These are phyloP conservation scores for Drosophila anceps DNA, from an alignment of 2,888 invertebrate genomes.

Conservation along the genomic window DNA sequence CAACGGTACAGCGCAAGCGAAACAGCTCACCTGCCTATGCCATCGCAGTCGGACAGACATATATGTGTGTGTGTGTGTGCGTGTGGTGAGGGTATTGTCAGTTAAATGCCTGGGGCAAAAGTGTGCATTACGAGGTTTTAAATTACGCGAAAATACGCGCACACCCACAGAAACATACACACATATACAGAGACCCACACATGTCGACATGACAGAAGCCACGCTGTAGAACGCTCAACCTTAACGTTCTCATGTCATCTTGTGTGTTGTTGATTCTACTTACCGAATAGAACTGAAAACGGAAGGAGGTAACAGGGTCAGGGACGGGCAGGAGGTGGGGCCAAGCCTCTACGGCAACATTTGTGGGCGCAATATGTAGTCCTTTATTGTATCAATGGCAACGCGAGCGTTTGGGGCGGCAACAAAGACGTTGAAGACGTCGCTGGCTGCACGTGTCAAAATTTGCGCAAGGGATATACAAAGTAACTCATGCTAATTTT, in stretches of 20 bases:
- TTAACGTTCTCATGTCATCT: conserved; percentile 21
- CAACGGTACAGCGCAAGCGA: conserved; percentile 1
- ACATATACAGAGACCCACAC: not conserved
- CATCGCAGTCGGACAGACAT: conserved; percentile 18
- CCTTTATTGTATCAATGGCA: conserved; percentile 72
- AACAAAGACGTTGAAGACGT: conserved; percentile 14
- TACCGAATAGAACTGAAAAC: conserved; percentile 47
- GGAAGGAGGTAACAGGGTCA: conserved; percentile 31
- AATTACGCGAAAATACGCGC: conserved; percentile 72
- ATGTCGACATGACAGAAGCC: conserved; percentile 41
- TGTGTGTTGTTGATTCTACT: conserved; percentile 51
- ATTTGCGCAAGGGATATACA: conserved; percentile 74
- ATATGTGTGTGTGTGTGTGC: conserved; percentile 45
- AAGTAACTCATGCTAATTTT: conserved; percentile 78
- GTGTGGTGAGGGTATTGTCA: conserved; percentile 72
- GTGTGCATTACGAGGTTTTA: conserved; percentile 81
- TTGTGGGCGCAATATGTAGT: conserved; percentile 56
- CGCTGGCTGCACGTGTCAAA: conserved; percentile 61
- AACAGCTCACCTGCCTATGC: conserved; percentile 26
- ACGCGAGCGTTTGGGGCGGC: conserved; percentile 29
- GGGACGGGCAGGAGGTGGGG: not conserved
- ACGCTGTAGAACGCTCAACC: conserved; percentile 33
- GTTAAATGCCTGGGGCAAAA: conserved; percentile 78
- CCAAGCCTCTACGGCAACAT: conserved; percentile 40
- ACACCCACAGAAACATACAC: conserved; percentile 37